Evolutionary conservation across 1,140 invertebrate species (phyloP).

Genomic region (Amphibalanus amphitrite): DNA sequence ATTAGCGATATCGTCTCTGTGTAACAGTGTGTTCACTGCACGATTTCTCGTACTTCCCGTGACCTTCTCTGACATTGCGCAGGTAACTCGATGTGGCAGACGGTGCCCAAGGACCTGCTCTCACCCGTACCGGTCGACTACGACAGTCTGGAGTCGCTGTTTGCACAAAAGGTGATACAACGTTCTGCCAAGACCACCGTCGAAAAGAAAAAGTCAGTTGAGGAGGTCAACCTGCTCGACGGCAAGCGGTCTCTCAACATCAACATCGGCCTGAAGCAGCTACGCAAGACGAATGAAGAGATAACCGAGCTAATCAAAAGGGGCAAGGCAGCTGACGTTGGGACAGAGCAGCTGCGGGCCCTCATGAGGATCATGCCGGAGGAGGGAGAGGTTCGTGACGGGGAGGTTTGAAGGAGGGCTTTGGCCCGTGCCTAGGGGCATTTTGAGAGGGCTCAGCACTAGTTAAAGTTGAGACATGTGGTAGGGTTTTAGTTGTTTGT

Average conservation of each 20-base stretch:
- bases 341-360: constrained; percentile 73
- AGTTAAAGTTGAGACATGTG: no score
- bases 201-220: neutral
- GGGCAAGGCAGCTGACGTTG: constrained; percentile 72
- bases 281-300: constrained; percentile 72
- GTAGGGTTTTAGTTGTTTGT: no score
- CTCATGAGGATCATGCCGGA: constrained; percentile 84
- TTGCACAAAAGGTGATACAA: constrained; percentile 4
- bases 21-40: no score
- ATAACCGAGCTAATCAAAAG: constrained; percentile 71
- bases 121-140: constrained; percentile 5
- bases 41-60: no score
- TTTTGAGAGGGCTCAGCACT: no score
- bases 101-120: neutral
- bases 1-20: no score
- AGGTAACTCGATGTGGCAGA: constrained; percentile 11
- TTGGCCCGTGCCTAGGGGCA: no score
- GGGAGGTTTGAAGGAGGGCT: no score
- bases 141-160: constrained; percentile 7
- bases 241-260: constrained; percentile 89
- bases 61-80: neutral
- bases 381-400: constrained; percentile 47
- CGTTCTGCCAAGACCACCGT: neutral
- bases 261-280: constrained; percentile 97
- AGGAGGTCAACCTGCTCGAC: constrained; percentile 41